phyloP scores from a whole-genome alignment of 2,797 vertebrate species.

The Adrianichthys oophorus region DNA sequence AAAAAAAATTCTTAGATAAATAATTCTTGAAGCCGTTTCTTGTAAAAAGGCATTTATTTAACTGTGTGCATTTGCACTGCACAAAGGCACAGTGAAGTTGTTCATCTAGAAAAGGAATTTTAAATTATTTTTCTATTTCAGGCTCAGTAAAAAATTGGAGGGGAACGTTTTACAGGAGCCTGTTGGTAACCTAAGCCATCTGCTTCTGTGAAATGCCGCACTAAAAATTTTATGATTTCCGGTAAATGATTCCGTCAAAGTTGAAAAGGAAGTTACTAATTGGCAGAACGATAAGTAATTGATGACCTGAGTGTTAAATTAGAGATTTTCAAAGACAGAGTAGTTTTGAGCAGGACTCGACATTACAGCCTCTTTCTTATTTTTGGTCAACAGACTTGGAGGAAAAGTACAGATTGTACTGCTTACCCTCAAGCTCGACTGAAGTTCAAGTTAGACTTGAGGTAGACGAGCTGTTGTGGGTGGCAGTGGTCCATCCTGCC shows the following conservation, averaged over 20 bases:
- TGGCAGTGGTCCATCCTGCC: conserved; percentile 48
- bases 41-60: conserved; percentile 12
- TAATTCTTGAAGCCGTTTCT: neutral
- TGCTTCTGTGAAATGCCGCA: conserved; percentile 35
- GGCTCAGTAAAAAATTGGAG: conserved; percentile 14
- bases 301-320: conserved; percentile 55
- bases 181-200: conserved; percentile 44
- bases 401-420: conserved; percentile 45
- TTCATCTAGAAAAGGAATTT: neutral
- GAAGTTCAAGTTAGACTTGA: conserved; percentile 31
- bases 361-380: conserved; percentile 28
- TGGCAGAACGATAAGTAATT: conserved; percentile 68
- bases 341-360: conserved; percentile 34
- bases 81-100: conserved; percentile 10
- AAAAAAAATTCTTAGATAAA: conserved; percentile 8
- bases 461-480: conserved; percentile 38
- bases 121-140: conserved; percentile 13
- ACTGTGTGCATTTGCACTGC: neutral
- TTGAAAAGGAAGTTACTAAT: conserved; percentile 62
- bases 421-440: conserved; percentile 48
- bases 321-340: conserved; percentile 61
- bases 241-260: conserved; percentile 64
- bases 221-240: conserved; percentile 67
- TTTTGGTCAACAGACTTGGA: conserved; percentile 26
- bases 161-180: conserved; percentile 28